These are phyloP conservation scores for Dendronephthya gigantea DNA, from an alignment of 64 coral and sea anemone genomes.

Conservation along the genomic window DNA sequence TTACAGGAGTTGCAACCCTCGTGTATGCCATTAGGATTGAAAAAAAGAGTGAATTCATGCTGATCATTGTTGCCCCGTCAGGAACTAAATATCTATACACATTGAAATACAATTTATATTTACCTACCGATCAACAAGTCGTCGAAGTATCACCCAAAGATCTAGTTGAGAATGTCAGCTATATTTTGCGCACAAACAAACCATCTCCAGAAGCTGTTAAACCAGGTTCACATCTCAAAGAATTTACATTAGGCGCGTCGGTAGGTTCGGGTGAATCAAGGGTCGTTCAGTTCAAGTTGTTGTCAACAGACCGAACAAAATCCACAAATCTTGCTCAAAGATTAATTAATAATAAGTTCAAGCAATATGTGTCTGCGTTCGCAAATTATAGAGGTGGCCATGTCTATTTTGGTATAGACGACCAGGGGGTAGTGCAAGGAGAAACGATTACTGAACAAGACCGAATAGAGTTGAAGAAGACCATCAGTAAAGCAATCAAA, in stretches of 20 bases:
- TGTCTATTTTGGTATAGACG: neutral
- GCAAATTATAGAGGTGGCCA: neutral
- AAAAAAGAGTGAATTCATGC: too few species aligned
- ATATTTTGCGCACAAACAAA: neutral
- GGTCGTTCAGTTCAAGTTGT: neutral
- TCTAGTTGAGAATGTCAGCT: neutral
- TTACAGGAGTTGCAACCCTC: too few species aligned
- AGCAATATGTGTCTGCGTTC: neutral
- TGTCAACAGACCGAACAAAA: neutral
- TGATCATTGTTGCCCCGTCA: too few species aligned
- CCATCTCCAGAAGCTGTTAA: neutral
- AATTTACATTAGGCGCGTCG: neutral
- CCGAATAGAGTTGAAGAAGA: neutral
- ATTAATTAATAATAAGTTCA: neutral
- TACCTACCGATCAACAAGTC: neutral
- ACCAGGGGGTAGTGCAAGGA: neutral
- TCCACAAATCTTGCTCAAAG: neutral
- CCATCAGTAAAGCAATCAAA: neutral
- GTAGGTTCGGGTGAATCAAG: neutral
- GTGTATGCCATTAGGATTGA: too few species aligned
- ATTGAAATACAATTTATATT: neutral
- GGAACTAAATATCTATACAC: neutral
- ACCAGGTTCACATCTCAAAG: neutral
- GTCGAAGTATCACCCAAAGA: neutral
- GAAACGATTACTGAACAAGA: neutral